phyloP scores from a whole-genome alignment of 2,888 invertebrate genomes.

The Sminthurides aquaticus region DNA sequence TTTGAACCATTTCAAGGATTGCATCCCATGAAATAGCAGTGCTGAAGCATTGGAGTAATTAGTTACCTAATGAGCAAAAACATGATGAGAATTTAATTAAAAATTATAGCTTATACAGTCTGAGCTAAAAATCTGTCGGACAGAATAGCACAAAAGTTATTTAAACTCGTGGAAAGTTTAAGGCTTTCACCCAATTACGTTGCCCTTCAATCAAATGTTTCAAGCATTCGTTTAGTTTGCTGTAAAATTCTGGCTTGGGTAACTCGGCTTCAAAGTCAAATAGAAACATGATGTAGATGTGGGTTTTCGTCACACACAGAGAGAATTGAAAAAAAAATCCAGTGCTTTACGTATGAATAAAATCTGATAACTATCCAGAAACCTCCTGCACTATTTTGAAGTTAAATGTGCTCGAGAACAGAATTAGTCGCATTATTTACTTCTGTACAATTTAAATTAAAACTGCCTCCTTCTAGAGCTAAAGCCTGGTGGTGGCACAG shows the following conservation, averaged over 20 bases:
- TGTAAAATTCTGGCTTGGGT: conserved; percentile 34
- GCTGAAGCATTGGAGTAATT: conserved; percentile 38
- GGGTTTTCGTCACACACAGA: no score
- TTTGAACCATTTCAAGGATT: conserved; percentile 26
- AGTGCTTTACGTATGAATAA: neutral
- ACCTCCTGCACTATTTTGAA: no score
- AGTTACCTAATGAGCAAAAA: conserved; percentile 28
- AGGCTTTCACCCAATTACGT: conserved; percentile 34
- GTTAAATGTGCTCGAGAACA: no score
- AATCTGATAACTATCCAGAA: no score
- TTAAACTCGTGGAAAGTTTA: neutral
- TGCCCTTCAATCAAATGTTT: conserved; percentile 32
- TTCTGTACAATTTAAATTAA: no score
- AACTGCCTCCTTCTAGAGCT: no score
- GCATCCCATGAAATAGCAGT: conserved; percentile 35
- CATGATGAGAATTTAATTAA: neutral
- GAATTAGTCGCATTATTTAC: no score
- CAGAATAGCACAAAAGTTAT: neutral
- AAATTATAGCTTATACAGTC: neutral
- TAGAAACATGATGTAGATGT: no score
- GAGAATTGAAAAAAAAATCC: no score
- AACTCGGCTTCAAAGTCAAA: conserved; percentile 26
- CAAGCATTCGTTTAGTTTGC: conserved; percentile 24
- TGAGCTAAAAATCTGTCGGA: neutral
- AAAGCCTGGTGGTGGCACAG: no score